phyloP scores from a whole-genome alignment of 2,797 vertebrate species.

The Semotilus atromaculatus region DNA sequence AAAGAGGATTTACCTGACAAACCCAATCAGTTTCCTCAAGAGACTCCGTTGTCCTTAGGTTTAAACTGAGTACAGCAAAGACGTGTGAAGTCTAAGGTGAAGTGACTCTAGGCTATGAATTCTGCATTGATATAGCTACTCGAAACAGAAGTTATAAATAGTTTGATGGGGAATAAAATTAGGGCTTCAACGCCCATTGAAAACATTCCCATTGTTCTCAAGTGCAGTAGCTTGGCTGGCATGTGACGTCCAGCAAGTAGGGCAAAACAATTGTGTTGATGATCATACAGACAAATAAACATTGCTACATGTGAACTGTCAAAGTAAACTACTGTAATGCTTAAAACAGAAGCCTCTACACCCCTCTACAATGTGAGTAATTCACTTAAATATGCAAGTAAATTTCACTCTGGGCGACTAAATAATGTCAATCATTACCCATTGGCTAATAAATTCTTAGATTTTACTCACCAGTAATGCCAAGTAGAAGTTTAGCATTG shows the following conservation, averaged over 20 bases:
- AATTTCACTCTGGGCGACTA: too few species aligned
- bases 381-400: too few species aligned
- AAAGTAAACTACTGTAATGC: background rate
- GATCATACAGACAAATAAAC: too few species aligned
- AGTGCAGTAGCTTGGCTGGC: background rate
- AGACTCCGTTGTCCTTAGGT: constrained; percentile 42
- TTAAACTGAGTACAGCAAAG: background rate
- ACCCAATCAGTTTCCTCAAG: constrained; percentile 56
- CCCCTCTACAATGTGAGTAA: too few species aligned
- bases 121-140: background rate
- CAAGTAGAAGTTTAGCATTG: too few species aligned
- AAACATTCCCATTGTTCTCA: background rate
- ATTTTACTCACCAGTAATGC: too few species aligned
- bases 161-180: too few species aligned
- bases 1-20: constrained; percentile 57
- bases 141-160: background rate
- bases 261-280: too few species aligned
- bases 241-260: background rate
- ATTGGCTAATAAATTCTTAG: too few species aligned
- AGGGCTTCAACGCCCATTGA: background rate
- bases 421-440: too few species aligned
- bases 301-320: background rate
- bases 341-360: background rate
- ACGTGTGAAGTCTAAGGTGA: background rate
- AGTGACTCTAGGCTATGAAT: background rate